phyloP scores from a whole-genome alignment of 2,888 invertebrate genomes.

The Coelopa pilipes region DNA sequence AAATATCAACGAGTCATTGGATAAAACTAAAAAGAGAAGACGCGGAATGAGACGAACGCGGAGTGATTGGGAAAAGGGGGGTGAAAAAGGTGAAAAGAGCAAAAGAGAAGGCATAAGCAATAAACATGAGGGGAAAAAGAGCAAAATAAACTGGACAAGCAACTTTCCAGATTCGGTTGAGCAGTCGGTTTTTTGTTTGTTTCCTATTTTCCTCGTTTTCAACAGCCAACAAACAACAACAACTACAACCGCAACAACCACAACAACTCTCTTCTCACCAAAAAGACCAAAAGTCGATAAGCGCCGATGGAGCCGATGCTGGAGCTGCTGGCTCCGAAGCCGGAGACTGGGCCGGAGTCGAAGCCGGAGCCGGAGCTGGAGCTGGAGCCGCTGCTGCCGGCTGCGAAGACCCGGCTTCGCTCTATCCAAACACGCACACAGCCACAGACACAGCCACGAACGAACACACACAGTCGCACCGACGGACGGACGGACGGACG shows the following conservation, averaged over 20 bases:
- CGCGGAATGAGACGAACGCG: not conserved
- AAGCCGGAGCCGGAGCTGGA: not conserved
- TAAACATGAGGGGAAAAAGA: not conserved
- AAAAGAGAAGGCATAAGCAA: not conserved
- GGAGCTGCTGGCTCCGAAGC: constrained; percentile 8
- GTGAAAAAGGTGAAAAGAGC: not conserved
- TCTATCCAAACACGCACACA: not conserved
- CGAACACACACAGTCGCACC: not conserved
- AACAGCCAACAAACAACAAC: constrained; percentile 11
- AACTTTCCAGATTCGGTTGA: constrained; percentile 58
- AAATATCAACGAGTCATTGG: too few species aligned
- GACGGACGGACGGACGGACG: too few species aligned
- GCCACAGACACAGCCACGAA: not conserved
- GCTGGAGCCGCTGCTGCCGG: not conserved
- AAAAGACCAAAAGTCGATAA: constrained; percentile 30
- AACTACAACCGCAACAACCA: constrained; percentile 15
- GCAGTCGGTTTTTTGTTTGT: constrained; percentile 38
- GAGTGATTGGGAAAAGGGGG: not conserved
- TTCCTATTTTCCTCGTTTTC: constrained; percentile 26
- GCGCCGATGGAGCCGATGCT: constrained; percentile 13
- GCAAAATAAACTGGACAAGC: constrained; percentile 54
- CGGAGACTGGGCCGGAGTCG: not conserved
- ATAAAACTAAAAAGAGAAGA: too few species aligned
- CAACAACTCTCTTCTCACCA: constrained; percentile 31
- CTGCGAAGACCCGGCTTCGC: not conserved